phyloP scores from a whole-genome alignment of 2,888 invertebrate species.

The Chymomyza caudatula region DNA sequence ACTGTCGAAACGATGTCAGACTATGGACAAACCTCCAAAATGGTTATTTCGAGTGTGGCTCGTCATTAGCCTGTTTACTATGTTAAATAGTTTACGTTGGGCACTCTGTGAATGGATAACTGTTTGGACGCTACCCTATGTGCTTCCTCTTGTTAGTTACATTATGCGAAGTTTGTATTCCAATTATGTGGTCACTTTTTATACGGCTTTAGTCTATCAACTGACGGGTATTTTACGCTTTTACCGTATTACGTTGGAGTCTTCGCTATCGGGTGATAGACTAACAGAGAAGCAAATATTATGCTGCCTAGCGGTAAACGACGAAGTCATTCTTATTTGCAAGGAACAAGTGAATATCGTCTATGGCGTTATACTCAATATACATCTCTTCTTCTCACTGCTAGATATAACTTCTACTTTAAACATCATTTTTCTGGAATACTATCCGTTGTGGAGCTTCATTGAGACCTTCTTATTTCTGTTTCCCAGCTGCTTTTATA shows the following conservation, averaged over 20 bases:
- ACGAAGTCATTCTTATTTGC: not conserved
- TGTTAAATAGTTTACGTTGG: not conserved
- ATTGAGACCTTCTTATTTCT: not conserved
- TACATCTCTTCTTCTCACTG: not conserved
- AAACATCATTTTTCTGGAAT: not conserved
- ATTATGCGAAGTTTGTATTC: not conserved
- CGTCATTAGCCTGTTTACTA: not conserved
- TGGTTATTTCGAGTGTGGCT: not conserved
- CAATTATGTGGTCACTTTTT: not conserved
- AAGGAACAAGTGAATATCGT: not conserved
- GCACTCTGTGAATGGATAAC: not conserved
- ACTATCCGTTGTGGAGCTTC: not conserved
- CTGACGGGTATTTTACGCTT: not conserved
- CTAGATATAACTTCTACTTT: not conserved
- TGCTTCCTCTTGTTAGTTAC: not conserved
- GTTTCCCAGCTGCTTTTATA: not conserved
- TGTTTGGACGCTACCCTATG: not conserved
- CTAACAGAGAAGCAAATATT: not conserved
- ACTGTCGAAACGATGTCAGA: not conserved
- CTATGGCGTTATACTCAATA: not conserved
- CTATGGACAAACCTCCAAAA: not conserved
- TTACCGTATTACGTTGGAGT: not conserved
- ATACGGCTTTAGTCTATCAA: not conserved
- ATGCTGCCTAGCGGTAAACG: not conserved
- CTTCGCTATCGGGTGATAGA: not conserved